Evolutionary conservation across 2,888 invertebrate genomes (phyloP), one percentile per base, ranked within the genome.

Genomic region (Cataglyphis livida): DNA sequence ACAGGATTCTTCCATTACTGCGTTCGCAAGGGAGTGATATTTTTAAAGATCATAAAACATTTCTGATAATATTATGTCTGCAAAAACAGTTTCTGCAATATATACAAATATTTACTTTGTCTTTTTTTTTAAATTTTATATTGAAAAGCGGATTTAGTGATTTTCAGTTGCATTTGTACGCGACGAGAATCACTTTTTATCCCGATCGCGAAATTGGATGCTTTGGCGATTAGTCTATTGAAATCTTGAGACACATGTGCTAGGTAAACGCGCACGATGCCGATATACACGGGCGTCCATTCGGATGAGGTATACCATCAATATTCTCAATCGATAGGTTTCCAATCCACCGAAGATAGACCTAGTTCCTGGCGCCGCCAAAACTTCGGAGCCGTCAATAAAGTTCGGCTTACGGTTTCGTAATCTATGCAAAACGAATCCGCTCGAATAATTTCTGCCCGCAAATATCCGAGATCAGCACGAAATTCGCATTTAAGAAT

Each of bases 1-100:
- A 90, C 90, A 90, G 65, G 83, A 73, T 79, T 90, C 62, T 85
- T 70, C 90, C 90, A 90, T 90, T 90, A 88, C 70, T 35, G 12
- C 28, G 25, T 21, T 18, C 35, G 59, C 61, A 57, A 6, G 78
- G 75, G 65, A 57, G 35, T 35, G 48, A 73, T 73, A 81, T 73
- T 70, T 61, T 21, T n/a, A 35, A 62, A 62, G n/a, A 32, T 15
- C 18, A 18, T 35, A 35, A 35, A 9, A 35, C 9, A 10, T 18
- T 35, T 35, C 32, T 7, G 7, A 35, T n/a, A 62, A n/a, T 62
- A n/a, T 35, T 35, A 35, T n/a, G n/a, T 9, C 35, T 35, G 3
- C n/a, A 62, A 62, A 32, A 35, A 62, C n/a, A 62, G 3, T 35
- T n/a, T n/a, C 9, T 21, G 35, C 35, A 62, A 35, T 5, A 35